Base-by-base conservation (phyloP, 2,888 invertebrate species). In the Agriopis marginaria region DNA sequence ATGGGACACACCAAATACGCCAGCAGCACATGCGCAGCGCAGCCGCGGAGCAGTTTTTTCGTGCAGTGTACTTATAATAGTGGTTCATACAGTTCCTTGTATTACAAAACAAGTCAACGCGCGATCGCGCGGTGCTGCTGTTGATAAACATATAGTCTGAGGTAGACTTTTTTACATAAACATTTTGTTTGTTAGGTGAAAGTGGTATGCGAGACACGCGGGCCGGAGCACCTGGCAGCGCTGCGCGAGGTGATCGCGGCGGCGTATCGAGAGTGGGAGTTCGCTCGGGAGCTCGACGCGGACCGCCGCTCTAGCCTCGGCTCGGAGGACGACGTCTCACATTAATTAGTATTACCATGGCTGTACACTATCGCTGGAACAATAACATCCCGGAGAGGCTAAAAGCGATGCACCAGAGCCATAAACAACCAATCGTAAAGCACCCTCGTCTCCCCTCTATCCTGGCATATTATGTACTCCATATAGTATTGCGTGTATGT, bases 171-270 rank as follows among this genome's bases (percentile, higher is more conserved):
- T 54, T 39, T 4, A 8, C 12, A 32, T 12, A n/a, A 3, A 40
- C 11, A 8, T 8, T 39, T n/a, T 9, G 40, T 12, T 55, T 55
- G 10, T 80, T 80, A 97, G 97, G 97, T 98, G 0, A 98, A 98
- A 89, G 97, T 98, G 12, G 96, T 98, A 0, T 97, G 97, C 80
- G 99, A 99, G 89, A 98, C 98, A 0, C 95, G 97, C 65, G 98
- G 98, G 75, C 95, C 96, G 76, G 95, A 96, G 0, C 98, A 99
- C 86, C 95, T 96, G 79, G 84, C 88, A 68, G 92, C 86, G 73
- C 80, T 94, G n/a, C 86, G 88, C 0, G 71, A 71, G 0, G 75
- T 89, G 83, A 89, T 93, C 66, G 84, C 86, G 2, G 77, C 68
- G 56, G 83, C 97, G 76, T 98, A 98, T 87, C 95, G 95, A 70